These are phyloP conservation scores for Lepidurus couesii DNA, from an alignment of 1,140 invertebrate species.

Conservation along the genomic window DNA sequence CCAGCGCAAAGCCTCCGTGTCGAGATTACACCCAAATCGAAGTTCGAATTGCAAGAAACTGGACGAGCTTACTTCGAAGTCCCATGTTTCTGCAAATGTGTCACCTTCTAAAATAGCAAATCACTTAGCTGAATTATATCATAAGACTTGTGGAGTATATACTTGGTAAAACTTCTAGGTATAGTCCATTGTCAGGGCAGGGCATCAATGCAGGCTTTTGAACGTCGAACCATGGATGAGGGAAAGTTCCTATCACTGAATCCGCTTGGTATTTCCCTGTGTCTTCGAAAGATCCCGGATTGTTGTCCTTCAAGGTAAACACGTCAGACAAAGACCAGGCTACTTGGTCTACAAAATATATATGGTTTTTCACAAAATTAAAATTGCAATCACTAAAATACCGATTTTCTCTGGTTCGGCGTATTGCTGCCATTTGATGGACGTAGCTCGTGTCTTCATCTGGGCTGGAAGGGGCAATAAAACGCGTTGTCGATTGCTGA, in stretches of 20 bases:
- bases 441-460: neutral
- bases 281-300: neutral
- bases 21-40: slow-evolving; percentile 44
- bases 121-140: neutral
- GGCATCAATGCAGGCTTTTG: neutral
- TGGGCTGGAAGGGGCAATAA: neutral
- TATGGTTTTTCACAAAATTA: neutral
- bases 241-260: neutral
- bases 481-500: neutral
- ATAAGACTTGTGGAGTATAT: neutral
- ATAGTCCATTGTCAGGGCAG: neutral
- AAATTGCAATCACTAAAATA: neutral
- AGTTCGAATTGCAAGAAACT: slow-evolving; percentile 50
- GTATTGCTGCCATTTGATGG: neutral
- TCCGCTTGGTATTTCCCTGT: neutral
- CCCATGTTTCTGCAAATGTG: slow-evolving; percentile 48
- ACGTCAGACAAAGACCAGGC: neutral
- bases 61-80: slow-evolving; percentile 45
- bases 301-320: neutral
- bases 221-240: neutral
- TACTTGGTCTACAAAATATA: neutral
- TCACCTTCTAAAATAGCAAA: neutral
- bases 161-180: neutral
- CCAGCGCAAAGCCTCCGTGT: slow-evolving; percentile 37
- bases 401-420: neutral